A percentile compares a stretch with the other conserved stretches of the same genome.
phyloP scores from a whole-genome alignment of 2,797 vertebrate genomes.

The Thunnus albacares region DNA sequence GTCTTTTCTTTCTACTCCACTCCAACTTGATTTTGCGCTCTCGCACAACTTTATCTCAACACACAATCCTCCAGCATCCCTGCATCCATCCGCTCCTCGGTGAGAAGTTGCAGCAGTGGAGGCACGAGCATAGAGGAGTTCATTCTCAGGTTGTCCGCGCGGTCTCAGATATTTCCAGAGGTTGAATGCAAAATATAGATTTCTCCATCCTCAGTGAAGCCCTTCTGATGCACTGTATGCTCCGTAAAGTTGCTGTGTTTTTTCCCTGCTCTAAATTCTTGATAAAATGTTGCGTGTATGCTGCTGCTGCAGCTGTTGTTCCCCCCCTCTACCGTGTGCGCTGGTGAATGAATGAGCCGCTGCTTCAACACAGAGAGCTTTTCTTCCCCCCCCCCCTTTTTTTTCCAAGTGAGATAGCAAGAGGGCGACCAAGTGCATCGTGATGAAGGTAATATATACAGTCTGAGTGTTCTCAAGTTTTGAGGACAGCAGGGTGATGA shows the following conservation, averaged over 20 bases:
- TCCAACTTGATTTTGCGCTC: conserved; percentile 51
- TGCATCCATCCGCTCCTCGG: conserved; percentile 30
- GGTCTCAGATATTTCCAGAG: conserved; percentile 37
- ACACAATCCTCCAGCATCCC: conserved; percentile 38
- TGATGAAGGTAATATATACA: conserved; percentile 59
- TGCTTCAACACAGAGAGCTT: conserved; percentile 70
- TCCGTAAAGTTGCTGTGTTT: conserved; percentile 23
- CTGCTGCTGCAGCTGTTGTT: conserved; percentile 12
- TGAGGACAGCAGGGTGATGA: conserved; percentile 31
- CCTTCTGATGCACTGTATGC: not conserved
- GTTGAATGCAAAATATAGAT: not conserved
- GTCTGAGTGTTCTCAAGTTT: conserved; percentile 45
- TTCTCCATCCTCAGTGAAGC: conserved; percentile 19
- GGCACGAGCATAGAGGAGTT: conserved; percentile 37
- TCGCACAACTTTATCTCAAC: conserved; percentile 62
- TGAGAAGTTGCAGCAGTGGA: conserved; percentile 48
- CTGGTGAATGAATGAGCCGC: conserved; percentile 71
- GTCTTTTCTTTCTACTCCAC: not conserved
- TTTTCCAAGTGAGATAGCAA: conserved; percentile 60
- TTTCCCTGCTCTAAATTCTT: no score
- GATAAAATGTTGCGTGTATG: conserved; percentile 9
- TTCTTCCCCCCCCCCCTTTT: conserved; percentile 45
- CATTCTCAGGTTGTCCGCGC: conserved; percentile 39
- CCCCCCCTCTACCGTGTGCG: conserved; percentile 44
- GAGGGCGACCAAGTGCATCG: conserved; percentile 70